phyloP scores from a whole-genome alignment of 2,888 invertebrate species.

The Sericinus montela region DNA sequence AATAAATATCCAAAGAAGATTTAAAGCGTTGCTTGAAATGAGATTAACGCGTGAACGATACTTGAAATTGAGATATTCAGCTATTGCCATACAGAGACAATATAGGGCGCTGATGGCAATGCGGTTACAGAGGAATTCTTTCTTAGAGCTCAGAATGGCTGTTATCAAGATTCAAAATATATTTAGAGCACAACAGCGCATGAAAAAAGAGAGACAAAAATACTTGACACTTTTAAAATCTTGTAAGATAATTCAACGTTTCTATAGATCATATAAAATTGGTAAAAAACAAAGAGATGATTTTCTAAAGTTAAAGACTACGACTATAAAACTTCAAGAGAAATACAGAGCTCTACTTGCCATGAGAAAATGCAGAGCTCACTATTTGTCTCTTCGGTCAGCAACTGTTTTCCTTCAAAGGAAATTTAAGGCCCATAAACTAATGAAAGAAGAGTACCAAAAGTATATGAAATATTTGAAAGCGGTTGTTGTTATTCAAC shows the following conservation, averaged over 20 bases:
- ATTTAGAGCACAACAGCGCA: constrained; percentile 51
- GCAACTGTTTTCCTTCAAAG: constrained; percentile 41
- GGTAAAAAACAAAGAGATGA: constrained; percentile 40
- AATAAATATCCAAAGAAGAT: constrained; percentile 60
- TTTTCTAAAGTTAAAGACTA: constrained; percentile 43
- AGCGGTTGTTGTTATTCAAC: constrained; percentile 63
- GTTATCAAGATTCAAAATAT: constrained; percentile 40
- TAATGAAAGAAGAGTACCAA: constrained; percentile 48
- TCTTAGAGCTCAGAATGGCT: constrained; percentile 34
- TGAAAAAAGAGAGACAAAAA: constrained; percentile 46
- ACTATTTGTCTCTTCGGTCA: constrained; percentile 37
- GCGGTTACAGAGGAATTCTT: constrained; percentile 43
- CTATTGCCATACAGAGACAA: constrained; percentile 49
- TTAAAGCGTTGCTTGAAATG: constrained; percentile 48
- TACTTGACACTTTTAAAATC: constrained; percentile 53
- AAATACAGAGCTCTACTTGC: constrained; percentile 47
- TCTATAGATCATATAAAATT: constrained; percentile 44
- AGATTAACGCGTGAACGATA: constrained; percentile 47
- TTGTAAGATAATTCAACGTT: constrained; percentile 56
- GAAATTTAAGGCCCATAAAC: constrained; percentile 54
- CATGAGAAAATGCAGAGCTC: constrained; percentile 41
- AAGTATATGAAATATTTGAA: constrained; percentile 47
- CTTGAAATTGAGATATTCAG: constrained; percentile 40
- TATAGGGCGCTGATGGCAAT: constrained; percentile 52
- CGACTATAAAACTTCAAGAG: constrained; percentile 42